Evolutionary conservation across 2,797 vertebrate species (phyloP).

Genomic region (Pteronotus mesoamericanus): DNA sequence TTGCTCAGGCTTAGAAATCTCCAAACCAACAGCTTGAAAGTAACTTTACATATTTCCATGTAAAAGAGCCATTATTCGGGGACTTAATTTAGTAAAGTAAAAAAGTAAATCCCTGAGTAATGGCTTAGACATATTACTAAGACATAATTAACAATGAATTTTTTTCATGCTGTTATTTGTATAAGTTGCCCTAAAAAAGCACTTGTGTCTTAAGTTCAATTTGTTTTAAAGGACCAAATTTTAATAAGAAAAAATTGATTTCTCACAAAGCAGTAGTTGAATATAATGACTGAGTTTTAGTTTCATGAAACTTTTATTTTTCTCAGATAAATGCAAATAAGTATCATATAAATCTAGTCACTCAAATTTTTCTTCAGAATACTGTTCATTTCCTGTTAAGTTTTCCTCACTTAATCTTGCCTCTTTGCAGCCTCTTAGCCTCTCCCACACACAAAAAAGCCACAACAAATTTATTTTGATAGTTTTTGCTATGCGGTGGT

Average conservation of each 20-base stretch:
- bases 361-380: conserved; percentile 13
- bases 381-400: neutral
- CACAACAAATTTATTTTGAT: conserved; percentile 45
- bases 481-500: conserved; percentile 35
- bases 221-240: conserved; percentile 52
- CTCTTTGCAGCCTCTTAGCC: neutral
- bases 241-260: neutral
- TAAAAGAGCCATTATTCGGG: neutral
- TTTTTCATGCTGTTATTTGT: neutral
- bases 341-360: conserved; percentile 37
- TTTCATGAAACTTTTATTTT: conserved; percentile 33
- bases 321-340: conserved; percentile 51
- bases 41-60: neutral
- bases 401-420: neutral
- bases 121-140: neutral
- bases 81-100: too few species aligned
- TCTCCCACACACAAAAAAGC: neutral
- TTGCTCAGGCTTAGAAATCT: neutral
- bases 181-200: neutral
- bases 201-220: conserved; percentile 1
- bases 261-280: conserved; percentile 38
- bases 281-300: conserved; percentile 28
- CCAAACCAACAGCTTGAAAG: neutral
- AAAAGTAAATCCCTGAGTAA: too few species aligned
- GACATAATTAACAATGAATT: neutral